Base-by-base conservation (phyloP, 2,888 invertebrate genomes). In the Polymixis flavicincta region DNA sequence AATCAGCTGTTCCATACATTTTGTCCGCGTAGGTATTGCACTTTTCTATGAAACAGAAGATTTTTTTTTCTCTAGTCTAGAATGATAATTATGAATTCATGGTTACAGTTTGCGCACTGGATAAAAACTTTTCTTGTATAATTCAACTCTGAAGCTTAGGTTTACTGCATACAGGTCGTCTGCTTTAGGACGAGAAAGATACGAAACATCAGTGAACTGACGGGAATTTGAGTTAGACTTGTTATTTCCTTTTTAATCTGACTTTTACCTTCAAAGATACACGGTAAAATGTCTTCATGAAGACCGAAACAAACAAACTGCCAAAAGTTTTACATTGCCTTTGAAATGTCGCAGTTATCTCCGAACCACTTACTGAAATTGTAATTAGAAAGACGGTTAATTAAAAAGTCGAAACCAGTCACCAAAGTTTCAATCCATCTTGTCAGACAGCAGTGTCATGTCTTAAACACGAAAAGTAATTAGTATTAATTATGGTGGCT, bases 401-500 rank as follows among this genome's bases (percentile, higher is more conserved):
- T 69, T 42, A 69, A 74, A 74, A 82, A 61, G 42, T 69, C 19
- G 54, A 54, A 64, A 64, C 0, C 14, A 14, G 14, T 50, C n/a
- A 28, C 45, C 22, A 22, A 59, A 60, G 32, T 55, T 69, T 37
- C 28, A n/a, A 82, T 71, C 65, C 54, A 63, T 75, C 59, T 65
- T 37, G 22, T 32, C 63, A 71, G 55, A 52, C 77, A 67, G n/a
- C 61, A 73, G 61, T 69, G 67, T 71, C 59, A 69, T 54, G 68
- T 63, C 55, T 65, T 45, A 71, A 85, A 81, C 65, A 78, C 66
- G 73, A 83, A 79, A 83, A 79, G 83, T 81, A 86, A 87, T 85
- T 86, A 85, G 82, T 88, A 87, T 87, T 83, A 72, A 86, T 88
- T 85, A 87, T 69, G 69, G 71, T 83, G 78, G 76, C 69, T 64